phyloP scores from a whole-genome alignment of 2,888 invertebrate species.

The Trichogramma evanescens region DNA sequence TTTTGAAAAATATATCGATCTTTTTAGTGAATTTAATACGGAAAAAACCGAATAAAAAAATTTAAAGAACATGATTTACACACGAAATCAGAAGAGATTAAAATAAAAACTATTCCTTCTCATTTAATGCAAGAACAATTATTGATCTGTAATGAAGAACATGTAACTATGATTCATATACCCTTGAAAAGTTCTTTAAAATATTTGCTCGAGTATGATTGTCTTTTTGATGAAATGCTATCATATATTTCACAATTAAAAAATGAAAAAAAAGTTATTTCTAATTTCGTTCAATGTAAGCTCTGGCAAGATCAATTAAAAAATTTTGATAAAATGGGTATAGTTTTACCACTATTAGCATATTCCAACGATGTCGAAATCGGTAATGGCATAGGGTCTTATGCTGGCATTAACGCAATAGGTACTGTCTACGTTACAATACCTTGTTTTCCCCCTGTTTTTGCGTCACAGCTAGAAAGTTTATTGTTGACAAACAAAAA shows the following conservation, averaged over 20 bases:
- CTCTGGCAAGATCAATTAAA: slow-evolving; percentile 12
- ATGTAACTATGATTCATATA: not conserved
- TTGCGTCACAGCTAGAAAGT: too few relatives aligned
- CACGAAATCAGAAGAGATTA: too few relatives aligned
- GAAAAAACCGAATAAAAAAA: too few relatives aligned
- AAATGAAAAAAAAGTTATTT: slow-evolving; percentile 7
- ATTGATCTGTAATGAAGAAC: not conserved
- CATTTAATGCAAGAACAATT: too few relatives aligned
- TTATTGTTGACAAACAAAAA: too few relatives aligned
- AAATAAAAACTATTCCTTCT: too few relatives aligned
- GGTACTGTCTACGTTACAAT: too few relatives aligned
- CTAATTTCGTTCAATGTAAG: slow-evolving; percentile 20
- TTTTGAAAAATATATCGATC: too few relatives aligned
- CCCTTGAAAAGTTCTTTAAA: slow-evolving; percentile 11
- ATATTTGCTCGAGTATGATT: slow-evolving; percentile 4
- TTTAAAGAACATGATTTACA: too few relatives aligned
- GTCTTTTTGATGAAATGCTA: not conserved
- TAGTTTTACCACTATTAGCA: slow-evolving; percentile 1
- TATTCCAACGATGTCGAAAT: slow-evolving; percentile 9
- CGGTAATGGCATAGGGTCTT: too few relatives aligned
- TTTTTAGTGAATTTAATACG: slow-evolving; percentile 8
- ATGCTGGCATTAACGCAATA: too few relatives aligned
- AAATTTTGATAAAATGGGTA: slow-evolving; percentile 9
- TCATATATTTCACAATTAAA: not conserved
- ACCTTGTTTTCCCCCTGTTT: too few relatives aligned